Percentiles rank a stretch among this genome's conserved stretches.
These are phyloP conservation scores for Epizoanthus illoricatus DNA, from an alignment of 92 coral and sea anemone genomes.

Conservation along the genomic window DNA sequence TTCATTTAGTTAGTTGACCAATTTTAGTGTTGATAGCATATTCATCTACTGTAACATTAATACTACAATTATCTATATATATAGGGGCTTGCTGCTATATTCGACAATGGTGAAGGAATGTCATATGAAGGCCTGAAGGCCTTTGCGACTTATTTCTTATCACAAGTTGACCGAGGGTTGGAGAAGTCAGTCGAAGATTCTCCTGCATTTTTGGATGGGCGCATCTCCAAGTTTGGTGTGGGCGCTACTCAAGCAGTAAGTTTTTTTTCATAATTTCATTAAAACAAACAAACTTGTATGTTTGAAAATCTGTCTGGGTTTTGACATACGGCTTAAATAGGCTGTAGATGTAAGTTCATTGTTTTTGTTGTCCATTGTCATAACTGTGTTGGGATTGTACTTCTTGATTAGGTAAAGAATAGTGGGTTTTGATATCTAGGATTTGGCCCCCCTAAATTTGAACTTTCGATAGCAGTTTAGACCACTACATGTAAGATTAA, in stretches of 20 bases:
- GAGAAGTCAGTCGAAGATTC: slow-evolving; percentile 70
- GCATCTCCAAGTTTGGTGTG: slow-evolving; percentile 55
- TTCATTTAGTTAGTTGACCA: neutral
- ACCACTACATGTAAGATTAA: neutral
- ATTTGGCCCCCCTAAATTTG: no score
- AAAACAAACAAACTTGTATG: no score
- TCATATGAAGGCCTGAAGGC: slow-evolving; percentile 85
- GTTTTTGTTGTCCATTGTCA: no score
- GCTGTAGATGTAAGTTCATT: no score
- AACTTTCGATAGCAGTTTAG: no score
- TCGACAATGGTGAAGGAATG: slow-evolving; percentile 93
- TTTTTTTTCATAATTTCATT: no score
- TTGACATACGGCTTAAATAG: no score
- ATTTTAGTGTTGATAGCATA: neutral
- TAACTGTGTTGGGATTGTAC: no score
- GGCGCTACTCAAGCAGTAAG: no score
- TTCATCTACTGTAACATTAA: neutral
- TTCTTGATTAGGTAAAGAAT: no score
- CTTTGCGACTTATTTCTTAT: slow-evolving; percentile 84
- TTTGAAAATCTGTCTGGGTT: no score
- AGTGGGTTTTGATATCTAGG: no score
- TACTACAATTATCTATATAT: neutral
- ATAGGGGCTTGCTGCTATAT: slow-evolving; percentile 75
- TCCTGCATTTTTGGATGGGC: slow-evolving; percentile 80
- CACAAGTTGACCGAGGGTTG: slow-evolving; percentile 83